A percentile compares a stretch with the other conserved stretches of the same genome.
Evolutionary conservation across 1,140 invertebrate species (phyloP).

Genomic region (Trichonephila clavipes): DNA sequence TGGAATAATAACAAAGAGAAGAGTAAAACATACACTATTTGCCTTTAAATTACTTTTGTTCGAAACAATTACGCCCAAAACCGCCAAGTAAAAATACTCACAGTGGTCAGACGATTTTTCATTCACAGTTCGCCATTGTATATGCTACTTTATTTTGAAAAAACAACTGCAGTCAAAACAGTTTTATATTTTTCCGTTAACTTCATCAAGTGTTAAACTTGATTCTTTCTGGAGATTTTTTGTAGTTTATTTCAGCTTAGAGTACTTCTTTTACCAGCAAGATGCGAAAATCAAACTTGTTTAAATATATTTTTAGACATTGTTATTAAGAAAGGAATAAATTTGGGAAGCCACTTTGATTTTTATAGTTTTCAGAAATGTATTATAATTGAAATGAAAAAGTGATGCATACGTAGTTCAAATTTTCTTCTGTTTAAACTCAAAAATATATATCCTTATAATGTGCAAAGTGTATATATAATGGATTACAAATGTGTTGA

Average conservation of each 20-base stretch:
- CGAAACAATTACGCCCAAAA: slow-evolving; percentile 39
- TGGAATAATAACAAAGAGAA: neutral
- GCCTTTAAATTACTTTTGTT: slow-evolving; percentile 52
- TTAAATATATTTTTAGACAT: too few relatives aligned
- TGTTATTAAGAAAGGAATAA: too few relatives aligned
- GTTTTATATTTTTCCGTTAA: slow-evolving; percentile 41
- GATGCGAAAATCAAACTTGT: too few relatives aligned
- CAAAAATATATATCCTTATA: too few relatives aligned
- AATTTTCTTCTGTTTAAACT: too few relatives aligned
- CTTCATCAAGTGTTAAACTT: slow-evolving; percentile 17
- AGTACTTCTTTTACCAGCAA: too few relatives aligned
- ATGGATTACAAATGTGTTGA: too few relatives aligned
- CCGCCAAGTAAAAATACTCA: slow-evolving; percentile 1
- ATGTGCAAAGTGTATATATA: too few relatives aligned
- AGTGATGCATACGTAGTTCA: too few relatives aligned
- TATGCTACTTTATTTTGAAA: neutral
- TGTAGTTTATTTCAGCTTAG: neutral
- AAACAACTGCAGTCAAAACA: neutral
- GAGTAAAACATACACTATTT: slow-evolving; percentile 17
- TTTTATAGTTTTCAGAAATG: too few relatives aligned
- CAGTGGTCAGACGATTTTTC: slow-evolving; percentile 45
- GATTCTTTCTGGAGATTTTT: neutral
- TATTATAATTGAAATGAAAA: too few relatives aligned
- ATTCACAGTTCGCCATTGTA: neutral
- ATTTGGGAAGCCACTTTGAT: too few relatives aligned